Evolutionary conservation across 2,888 invertebrate genomes (phyloP).

Genomic region (Yponomeuta evonymella): DNA sequence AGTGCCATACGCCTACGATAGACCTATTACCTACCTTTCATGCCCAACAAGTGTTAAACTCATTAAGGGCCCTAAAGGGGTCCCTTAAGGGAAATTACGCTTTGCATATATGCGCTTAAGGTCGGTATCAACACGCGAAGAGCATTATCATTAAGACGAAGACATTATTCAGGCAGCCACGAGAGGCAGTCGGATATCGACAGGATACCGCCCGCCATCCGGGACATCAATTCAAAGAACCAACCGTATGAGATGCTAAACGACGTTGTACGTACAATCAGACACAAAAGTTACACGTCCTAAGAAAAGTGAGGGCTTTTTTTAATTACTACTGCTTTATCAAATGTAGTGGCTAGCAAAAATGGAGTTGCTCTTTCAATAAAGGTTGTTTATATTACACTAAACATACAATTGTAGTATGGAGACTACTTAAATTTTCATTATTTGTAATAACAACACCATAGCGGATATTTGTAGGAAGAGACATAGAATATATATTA

Average conservation of each 20-base stretch:
- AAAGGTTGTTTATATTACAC: no score
- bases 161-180: slow-evolving; percentile 44
- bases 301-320: no score
- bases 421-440: no score
- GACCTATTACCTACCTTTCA: not conserved
- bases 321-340: no score
- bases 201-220: slow-evolving; percentile 51
- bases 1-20: not conserved
- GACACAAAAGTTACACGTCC: no score
- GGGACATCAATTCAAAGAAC: slow-evolving; percentile 46
- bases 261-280: slow-evolving; percentile 6
- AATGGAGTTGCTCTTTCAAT: no score
- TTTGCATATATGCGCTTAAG: not conserved
- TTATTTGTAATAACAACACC: no score
- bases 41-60: slow-evolving; percentile 12
- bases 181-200: slow-evolving; percentile 43
- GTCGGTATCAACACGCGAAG: not conserved
- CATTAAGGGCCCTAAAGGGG: slow-evolving; percentile 7
- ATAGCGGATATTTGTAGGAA: no score
- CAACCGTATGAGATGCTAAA: slow-evolving; percentile 15
- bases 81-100: not conserved
- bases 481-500: no score
- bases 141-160: slow-evolving; percentile 45
- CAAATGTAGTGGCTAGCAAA: no score
- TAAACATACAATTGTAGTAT: no score